Conservation (phyloP, 2,113 vertebrate species). For the Oreochromis aureus region DNA sequence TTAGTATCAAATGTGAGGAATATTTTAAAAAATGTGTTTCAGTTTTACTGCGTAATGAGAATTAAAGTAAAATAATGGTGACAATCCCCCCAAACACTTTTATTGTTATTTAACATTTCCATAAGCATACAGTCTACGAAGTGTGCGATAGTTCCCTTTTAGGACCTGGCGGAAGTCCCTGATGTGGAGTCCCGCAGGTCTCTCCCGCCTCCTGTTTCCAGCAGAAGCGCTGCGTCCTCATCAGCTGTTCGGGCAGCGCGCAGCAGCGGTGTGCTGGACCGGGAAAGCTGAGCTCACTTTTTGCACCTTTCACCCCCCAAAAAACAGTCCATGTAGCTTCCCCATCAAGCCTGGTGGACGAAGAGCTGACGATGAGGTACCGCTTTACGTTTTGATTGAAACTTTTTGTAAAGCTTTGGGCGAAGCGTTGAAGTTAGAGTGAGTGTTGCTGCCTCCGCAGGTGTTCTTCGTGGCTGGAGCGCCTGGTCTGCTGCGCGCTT, state of each 20-base stretch:
- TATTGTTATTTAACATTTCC: neutral
- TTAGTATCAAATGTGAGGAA: neutral
- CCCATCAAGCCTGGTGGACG: neutral
- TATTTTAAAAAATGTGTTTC: neutral
- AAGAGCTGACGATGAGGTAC: slow-evolving; percentile 58
- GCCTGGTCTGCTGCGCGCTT: slow-evolving; percentile 56
- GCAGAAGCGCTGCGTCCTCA: slow-evolving; percentile 23
- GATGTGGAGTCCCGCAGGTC: slow-evolving; percentile 4
- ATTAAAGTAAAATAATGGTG: neutral
- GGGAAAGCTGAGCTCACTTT: neutral
- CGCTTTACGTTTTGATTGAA: neutral
- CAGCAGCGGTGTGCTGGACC: neutral
- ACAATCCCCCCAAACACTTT: neutral
- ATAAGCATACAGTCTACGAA: neutral
- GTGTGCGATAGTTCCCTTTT: neutral
- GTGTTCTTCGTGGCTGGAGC: slow-evolving; percentile 63
- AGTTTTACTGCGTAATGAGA: neutral
- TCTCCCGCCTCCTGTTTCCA: neutral
- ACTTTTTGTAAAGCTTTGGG: neutral
- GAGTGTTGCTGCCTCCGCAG: slow-evolving; percentile 53
- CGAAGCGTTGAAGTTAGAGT: neutral
- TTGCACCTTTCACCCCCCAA: no score
- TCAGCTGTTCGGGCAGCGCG: slow-evolving; percentile 48
- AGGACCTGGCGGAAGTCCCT: slow-evolving; percentile 55
- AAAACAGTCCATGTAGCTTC: slow-evolving; percentile 16